A percentile compares a stretch with the other conserved stretches of the same genome.
phyloP scores from a whole-genome alignment of 2,113 vertebrate species.

The Xiphophorus couchianus region DNA sequence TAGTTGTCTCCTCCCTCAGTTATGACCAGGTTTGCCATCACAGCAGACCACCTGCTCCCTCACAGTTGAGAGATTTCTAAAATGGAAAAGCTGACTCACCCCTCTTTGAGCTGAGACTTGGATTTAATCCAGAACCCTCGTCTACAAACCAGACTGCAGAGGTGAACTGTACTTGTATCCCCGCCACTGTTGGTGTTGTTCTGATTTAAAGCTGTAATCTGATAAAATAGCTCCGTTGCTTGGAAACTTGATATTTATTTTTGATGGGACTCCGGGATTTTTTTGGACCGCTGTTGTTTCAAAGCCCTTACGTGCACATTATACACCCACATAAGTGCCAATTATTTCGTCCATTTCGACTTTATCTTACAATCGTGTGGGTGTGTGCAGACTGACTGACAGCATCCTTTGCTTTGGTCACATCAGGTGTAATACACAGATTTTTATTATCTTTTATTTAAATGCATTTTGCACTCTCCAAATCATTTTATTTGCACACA shows the following conservation, averaged over 20 bases:
- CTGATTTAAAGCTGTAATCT: background rate
- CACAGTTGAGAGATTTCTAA: conserved; percentile 9
- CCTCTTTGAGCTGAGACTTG: background rate
- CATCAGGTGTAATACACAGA: background rate
- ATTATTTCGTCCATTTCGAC: conserved; percentile 12
- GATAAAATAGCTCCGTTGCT: background rate
- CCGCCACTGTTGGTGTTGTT: background rate
- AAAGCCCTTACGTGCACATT: background rate
- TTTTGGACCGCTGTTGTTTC: background rate
- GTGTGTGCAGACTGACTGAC: conserved; percentile 11
- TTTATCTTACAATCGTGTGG: background rate
- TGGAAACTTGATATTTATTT: background rate
- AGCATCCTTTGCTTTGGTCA: background rate
- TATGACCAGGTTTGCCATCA: conserved; percentile 27
- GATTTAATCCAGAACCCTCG: background rate
- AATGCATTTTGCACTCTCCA: background rate
- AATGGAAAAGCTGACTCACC: conserved; percentile 24
- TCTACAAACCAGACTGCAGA: background rate
- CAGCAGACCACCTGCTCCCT: conserved; percentile 48
- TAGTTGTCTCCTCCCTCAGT: conserved; percentile 6
- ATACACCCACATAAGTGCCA: conserved; percentile 7
- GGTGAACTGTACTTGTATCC: background rate
- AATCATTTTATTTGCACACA: background rate
- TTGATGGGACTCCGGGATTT: background rate
- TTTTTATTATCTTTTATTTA: background rate